Percentiles rank a stretch among this genome's conserved stretches.
These are phyloP conservation scores for Ginglymostoma cirratum DNA, from an alignment of 2,113 vertebrate genomes.

Conservation along the genomic window DNA sequence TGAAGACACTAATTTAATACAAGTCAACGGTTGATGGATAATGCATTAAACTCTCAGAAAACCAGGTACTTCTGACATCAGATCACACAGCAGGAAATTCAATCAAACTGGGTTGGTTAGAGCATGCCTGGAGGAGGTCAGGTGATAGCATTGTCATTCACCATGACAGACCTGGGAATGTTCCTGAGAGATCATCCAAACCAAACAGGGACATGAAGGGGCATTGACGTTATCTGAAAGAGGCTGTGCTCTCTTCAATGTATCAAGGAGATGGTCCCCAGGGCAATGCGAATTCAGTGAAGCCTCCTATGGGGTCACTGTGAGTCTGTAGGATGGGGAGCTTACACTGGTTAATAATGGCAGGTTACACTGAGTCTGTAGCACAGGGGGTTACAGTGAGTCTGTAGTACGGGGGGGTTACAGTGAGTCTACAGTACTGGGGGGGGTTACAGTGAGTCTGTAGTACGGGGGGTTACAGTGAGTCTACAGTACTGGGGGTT, in stretches of 20 bases:
- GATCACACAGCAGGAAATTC: not conserved
- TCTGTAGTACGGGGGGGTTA: too few relatives aligned
- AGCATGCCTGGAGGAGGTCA: too few relatives aligned
- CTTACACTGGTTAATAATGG: too few relatives aligned
- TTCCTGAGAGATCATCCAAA: not conserved
- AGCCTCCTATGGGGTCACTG: too few relatives aligned
- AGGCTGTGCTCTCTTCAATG: not conserved
- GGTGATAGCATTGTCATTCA: not conserved
- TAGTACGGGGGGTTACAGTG: too few relatives aligned
- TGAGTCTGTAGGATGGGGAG: too few relatives aligned
- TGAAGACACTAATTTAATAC: not conserved
- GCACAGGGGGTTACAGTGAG: too few relatives aligned
- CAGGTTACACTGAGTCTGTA: too few relatives aligned
- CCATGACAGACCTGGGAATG: not conserved
- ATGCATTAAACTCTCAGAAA: not conserved
- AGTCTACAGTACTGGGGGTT: too few relatives aligned
- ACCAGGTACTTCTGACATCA: not conserved
- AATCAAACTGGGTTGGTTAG: not conserved
- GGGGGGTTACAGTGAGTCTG: too few relatives aligned
- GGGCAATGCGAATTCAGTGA: not conserved
- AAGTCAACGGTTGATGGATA: not conserved
- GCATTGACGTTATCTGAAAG: not conserved
- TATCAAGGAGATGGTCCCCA: not conserved
- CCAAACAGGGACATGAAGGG: too few relatives aligned
- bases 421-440: too few relatives aligned